Base-by-base conservation (phyloP, 2,113 vertebrate species). In the Myocastor coypus region DNA sequence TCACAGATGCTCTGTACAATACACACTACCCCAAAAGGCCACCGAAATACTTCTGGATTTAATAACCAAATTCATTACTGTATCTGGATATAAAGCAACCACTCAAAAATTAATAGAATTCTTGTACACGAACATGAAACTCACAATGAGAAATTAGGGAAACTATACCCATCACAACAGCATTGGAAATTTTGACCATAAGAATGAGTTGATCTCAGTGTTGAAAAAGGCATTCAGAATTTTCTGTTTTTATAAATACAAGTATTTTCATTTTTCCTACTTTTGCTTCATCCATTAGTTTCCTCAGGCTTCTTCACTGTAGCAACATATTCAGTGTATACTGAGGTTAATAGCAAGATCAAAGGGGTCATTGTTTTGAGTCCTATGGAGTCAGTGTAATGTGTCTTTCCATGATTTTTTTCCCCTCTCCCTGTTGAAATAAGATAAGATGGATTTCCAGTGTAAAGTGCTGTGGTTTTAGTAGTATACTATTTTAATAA, bases 381-480 rank as follows among this genome's bases (percentile, higher is more conserved):
- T 77, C 10, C 52, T 83, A 5, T 71, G 19, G 61, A 17, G 17
- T 84, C 20, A 17, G 40, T 83, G 12, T 24, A 50, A 4, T 42
- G 4, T 80, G n/a, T 28, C n/a, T 73, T 26, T 26, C 9, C 20
- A 4, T 94, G 85, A 90, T 26, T 26, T 16, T 28, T 86, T 81
- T 26, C 46, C 11, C 13, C n/a, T 42, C 13, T 46, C 24, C 46
- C 42, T 17, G 50, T 92, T 57, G 50, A 95, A 94, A 85, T 20
- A 83, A 91, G 78, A 66, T 68, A 14, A 90, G 16, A 64, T 94
- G 32, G 32, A 6, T 80, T 66, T 34, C 22, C 22, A 19, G 68
- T 66, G 28, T 77, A 93, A 80, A 94, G 2, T 9, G 32, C n/a
- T 64, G 28, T 77, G 20, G 14, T 92, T 97, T 94, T 90, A 50